Percentiles rank a stretch among this genome's conserved stretches.
Conservation (phyloP, 2,797 vertebrate genomes). For the Botia almorhae region DNA sequence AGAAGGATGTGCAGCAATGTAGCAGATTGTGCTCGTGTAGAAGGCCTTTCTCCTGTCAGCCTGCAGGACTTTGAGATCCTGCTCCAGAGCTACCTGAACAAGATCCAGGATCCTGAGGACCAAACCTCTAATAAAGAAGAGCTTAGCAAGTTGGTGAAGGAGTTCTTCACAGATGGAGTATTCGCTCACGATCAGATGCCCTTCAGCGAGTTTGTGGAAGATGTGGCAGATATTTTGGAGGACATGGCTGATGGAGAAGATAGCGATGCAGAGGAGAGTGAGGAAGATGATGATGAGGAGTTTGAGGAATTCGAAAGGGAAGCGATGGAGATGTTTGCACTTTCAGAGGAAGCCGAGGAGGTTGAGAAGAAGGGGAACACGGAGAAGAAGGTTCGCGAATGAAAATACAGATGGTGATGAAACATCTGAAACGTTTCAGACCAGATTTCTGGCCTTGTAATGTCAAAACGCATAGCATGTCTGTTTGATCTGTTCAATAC, state of each 20-base stretch:
- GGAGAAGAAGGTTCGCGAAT: slow-evolving; percentile 24
- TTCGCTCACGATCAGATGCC: slow-evolving; percentile 86
- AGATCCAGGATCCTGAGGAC: slow-evolving; percentile 66
- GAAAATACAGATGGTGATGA: background rate
- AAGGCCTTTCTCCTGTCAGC: slow-evolving; percentile 77
- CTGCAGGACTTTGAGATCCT: slow-evolving; percentile 73
- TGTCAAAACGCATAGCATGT: background rate
- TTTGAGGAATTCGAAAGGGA: slow-evolving; percentile 78
- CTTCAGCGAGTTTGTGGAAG: slow-evolving; percentile 87
- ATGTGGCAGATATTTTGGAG: slow-evolving; percentile 88
- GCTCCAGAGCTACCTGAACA: slow-evolving; percentile 78
- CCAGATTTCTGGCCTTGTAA: background rate
- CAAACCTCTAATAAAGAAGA: slow-evolving; percentile 57
- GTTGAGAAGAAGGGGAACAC: slow-evolving; percentile 63
- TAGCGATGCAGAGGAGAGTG: slow-evolving; percentile 67
- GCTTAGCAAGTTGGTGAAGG: slow-evolving; percentile 66
- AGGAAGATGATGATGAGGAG: slow-evolving; percentile 66
- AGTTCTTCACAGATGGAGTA: slow-evolving; percentile 82
- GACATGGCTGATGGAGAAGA: slow-evolving; percentile 78
- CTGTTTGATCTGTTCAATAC: background rate
- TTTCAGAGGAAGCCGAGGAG: slow-evolving; percentile 55
- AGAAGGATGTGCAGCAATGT: slow-evolving; percentile 75
- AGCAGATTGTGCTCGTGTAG: slow-evolving; percentile 80
- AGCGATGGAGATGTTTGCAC: slow-evolving; percentile 72
- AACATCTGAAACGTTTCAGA: background rate